Base-by-base conservation (phyloP, 1,140 invertebrate species). In the Ceratoteleas bidentatus region DNA sequence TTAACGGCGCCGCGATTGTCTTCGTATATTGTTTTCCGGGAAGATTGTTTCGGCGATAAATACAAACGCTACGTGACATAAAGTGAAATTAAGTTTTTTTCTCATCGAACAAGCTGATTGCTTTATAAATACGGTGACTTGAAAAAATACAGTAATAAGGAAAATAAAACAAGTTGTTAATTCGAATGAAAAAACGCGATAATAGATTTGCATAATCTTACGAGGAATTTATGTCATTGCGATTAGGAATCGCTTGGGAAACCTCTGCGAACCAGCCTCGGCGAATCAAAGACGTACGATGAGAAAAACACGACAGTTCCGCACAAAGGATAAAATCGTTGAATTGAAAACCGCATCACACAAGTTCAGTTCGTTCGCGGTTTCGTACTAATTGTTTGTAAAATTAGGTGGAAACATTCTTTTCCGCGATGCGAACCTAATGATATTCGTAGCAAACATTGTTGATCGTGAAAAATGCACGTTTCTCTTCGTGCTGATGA, bases 181-280 rank as follows among this genome's bases (percentile, higher is more conserved):
- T 47, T 66, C 50, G 24, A 49, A 64, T 66, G 45, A 70, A 61
- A 66, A 74, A 15, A 16, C 32, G 40, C 16, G 34, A 15, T 53
- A 61, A 61, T 45, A 32, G 50, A 69, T 74, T 81, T 76, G 78
- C 72, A 81, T 81, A 81, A 81, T 76, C 65, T 43, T 38, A 47
- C 36, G 49, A 70, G 65, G 72, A 81, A 81, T 81, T 69, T 73
- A 61, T 80, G 72, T 70, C 77, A 60, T 14, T 62, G 60, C 62
- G 77, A 81, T 81, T 81, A 84, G 72, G 81, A 66, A 76, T 68
- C 36, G 58, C 69, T 74, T 66, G 43, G 58, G 52, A 70, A 70
- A 70, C 10, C 2, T 43, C 24, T 32, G 40, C 15, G 50, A 57
- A 47, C 33, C 52, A 16, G 33, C 13, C 56, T 45, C 47, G 49